Evolutionary conservation across 2,888 invertebrate genomes (phyloP).

Genomic region (Drymonia ruficornis): DNA sequence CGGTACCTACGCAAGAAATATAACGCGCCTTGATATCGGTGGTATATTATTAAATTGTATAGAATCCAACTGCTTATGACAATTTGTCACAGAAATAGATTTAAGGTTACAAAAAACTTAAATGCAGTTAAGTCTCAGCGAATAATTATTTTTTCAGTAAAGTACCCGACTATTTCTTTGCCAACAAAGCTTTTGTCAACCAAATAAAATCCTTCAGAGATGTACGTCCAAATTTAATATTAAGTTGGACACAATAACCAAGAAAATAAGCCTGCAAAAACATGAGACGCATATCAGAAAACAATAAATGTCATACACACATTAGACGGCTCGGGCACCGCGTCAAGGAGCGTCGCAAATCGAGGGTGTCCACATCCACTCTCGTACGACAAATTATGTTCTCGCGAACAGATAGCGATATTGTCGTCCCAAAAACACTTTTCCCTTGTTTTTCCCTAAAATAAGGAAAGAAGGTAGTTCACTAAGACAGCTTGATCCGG

Average conservation of each 20-base stretch:
- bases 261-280: not conserved
- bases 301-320: conserved; percentile 17
- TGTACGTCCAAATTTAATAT: too few species aligned
- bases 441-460: conserved; percentile 70
- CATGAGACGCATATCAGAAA: not conserved
- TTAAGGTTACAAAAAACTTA: too few species aligned
- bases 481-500: conserved; percentile 79
- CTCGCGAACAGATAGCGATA: conserved; percentile 71
- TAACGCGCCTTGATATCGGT: conserved; percentile 35
- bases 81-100: too few species aligned
- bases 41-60: conserved; percentile 10
- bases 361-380: conserved; percentile 57
- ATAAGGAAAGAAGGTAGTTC: conserved; percentile 72
- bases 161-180: too few species aligned
- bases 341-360: conserved; percentile 50
- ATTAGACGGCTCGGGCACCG: conserved; percentile 36
- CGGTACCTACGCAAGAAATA: conserved; percentile 45
- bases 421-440: conserved; percentile 73
- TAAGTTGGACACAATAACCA: not conserved
- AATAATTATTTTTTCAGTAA: too few species aligned
- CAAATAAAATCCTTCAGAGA: too few species aligned
- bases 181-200: too few species aligned
- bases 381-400: conserved; percentile 73
- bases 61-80: not conserved
- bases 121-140: too few species aligned